Percentiles rank a stretch among this genome's conserved stretches.
Evolutionary conservation across 2,113 vertebrate species (phyloP).

Genomic region (Origma solitaria): DNA sequence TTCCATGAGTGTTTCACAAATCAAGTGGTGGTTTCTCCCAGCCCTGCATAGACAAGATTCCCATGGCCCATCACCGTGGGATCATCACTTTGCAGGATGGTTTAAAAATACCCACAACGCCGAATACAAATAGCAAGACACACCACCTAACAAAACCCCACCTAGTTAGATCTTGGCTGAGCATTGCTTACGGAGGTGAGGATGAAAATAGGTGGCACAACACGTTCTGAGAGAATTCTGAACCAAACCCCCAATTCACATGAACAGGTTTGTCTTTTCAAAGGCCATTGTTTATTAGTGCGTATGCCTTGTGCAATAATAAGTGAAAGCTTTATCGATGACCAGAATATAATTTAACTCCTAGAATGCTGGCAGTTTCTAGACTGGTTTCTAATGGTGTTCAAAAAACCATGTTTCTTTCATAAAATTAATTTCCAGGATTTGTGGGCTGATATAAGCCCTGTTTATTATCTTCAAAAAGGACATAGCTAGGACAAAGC

Average conservation of each 20-base stretch:
- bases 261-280: not conserved
- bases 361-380: not conserved
- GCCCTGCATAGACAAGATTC: not conserved
- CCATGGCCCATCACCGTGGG: not conserved
- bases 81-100: not conserved
- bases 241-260: not conserved
- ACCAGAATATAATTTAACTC: not conserved
- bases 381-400: not conserved
- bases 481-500: not conserved
- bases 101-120: not conserved
- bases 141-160: not conserved
- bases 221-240: accelerated
- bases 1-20: not conserved
- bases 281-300: not conserved
- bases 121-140: not conserved
- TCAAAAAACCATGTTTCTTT: not conserved
- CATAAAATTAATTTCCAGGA: not conserved
- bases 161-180: not conserved
- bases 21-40: not conserved
- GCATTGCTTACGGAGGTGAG: not conserved
- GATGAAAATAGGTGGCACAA: not conserved
- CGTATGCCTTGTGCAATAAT: not conserved
- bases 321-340: not conserved
- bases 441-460: not conserved
- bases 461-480: not conserved